Percentiles rank a stretch among this genome's conserved stretches.
Evolutionary conservation across 2,888 invertebrate genomes (phyloP).

Genomic region (Sialis lutaria): DNA sequence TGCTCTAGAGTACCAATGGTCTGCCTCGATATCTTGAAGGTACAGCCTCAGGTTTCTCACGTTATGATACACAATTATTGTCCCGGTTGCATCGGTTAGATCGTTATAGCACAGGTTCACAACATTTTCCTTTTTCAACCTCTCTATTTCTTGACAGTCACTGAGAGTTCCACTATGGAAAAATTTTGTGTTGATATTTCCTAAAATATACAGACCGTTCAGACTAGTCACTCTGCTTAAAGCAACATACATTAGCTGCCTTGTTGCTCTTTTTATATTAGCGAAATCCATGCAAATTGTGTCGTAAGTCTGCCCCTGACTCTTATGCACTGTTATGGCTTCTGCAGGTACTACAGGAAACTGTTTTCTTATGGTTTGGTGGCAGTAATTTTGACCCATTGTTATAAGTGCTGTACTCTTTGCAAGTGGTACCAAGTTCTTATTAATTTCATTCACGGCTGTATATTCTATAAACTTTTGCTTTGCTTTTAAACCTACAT

Average conservation of each 20-base stretch:
- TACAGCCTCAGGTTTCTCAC: background rate
- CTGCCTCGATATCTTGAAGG: too few species aligned
- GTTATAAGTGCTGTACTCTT: background rate
- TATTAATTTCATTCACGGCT: too few species aligned
- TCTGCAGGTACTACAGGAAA: slow-evolving; percentile 9
- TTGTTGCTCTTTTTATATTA: background rate
- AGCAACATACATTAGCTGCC: slow-evolving; percentile 5
- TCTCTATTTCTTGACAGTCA: background rate
- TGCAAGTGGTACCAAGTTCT: background rate
- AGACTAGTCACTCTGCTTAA: slow-evolving; percentile 6
- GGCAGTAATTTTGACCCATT: background rate
- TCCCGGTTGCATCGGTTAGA: slow-evolving; percentile 1
- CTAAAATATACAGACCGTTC: slow-evolving; percentile 6
- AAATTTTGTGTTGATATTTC: slow-evolving; percentile 12
- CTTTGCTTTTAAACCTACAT: background rate
- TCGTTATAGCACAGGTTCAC: slow-evolving; percentile 2
- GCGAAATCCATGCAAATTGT: slow-evolving; percentile 5
- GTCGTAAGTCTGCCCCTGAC: slow-evolving; percentile 9
- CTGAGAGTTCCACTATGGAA: too few species aligned
- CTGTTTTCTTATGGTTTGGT: slow-evolving; percentile 8
- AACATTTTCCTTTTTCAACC: background rate
- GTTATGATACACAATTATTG: slow-evolving; percentile 4
- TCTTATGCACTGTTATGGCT: slow-evolving; percentile 12
- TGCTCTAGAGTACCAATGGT: too few species aligned
- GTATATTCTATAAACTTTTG: background rate